A percentile compares a stretch with the other conserved stretches of the same genome.
These are phyloP conservation scores for Poecile atricapillus DNA, from an alignment of 2,113 vertebrate species.

Conservation along the genomic window DNA sequence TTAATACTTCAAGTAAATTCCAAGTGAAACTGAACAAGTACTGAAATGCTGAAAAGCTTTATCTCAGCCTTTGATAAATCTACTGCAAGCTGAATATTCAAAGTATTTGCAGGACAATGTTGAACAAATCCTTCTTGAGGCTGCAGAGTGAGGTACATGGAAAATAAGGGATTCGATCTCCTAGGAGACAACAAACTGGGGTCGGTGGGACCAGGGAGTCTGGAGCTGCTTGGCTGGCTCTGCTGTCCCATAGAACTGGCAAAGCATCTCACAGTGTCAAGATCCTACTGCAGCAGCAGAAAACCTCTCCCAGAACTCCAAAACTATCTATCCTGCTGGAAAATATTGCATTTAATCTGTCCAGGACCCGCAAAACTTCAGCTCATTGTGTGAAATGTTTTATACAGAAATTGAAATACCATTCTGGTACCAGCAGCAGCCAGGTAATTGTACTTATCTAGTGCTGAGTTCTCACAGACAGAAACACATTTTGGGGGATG, in stretches of 20 bases:
- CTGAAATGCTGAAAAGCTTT: neutral
- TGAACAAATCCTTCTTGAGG: neutral
- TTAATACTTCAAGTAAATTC: slow-evolving; percentile 32
- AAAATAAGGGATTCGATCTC: neutral
- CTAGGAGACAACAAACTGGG: neutral
- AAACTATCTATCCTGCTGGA: neutral
- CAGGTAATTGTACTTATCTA: neutral
- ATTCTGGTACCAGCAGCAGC: neutral
- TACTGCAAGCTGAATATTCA: neutral
- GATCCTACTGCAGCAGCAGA: neutral
- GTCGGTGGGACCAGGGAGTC: neutral
- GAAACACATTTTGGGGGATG: neutral
- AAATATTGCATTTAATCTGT: neutral
- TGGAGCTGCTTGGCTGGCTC: neutral
- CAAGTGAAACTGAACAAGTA: neutral
- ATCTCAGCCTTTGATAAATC: neutral
- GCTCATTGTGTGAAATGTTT: accelerated
- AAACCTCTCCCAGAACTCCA: neutral
- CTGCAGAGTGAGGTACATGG: neutral
- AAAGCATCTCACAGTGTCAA: neutral
- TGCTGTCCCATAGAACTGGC: neutral
- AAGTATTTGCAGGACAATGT: neutral
- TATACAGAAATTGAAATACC: neutral
- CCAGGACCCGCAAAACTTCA: neutral
- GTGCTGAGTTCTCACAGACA: neutral